Conservation (phyloP, 2,888 invertebrate species). For the Plebejus anna region DNA sequence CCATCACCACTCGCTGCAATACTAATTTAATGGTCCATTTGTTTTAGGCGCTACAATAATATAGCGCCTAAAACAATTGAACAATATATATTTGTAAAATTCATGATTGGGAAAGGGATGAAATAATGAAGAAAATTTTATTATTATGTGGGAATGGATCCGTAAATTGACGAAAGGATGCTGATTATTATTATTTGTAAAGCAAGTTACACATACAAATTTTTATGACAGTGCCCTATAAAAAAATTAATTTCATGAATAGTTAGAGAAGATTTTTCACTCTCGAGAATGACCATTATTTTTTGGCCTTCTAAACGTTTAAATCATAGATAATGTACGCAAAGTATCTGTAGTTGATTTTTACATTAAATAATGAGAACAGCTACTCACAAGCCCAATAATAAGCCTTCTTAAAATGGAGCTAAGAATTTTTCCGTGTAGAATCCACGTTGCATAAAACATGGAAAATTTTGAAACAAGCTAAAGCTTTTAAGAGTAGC, state of each 20-base stretch:
- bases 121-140: too few species aligned
- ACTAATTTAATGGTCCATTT: constrained; percentile 3
- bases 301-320: neutral
- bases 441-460: neutral
- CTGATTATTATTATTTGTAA: neutral
- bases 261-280: neutral
- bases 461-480: constrained; percentile 12
- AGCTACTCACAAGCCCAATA: neutral
- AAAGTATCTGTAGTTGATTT: neutral
- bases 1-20: neutral
- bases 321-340: neutral
- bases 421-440: neutral
- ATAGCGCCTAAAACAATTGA: too few species aligned
- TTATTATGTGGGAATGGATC: too few species aligned
- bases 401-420: neutral
- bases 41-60: neutral
- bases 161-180: too few species aligned
- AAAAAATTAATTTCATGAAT: neutral
- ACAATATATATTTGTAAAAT: too few species aligned
- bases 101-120: too few species aligned
- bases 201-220: neutral
- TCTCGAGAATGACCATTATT: too few species aligned
- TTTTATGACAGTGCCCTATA: too few species aligned
- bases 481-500: constrained; percentile 11
- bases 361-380: neutral